Evolutionary conservation across 2,888 invertebrate genomes (phyloP), one percentile per base, ranked within the genome.

Genomic region (Tanypteryx hageni): DNA sequence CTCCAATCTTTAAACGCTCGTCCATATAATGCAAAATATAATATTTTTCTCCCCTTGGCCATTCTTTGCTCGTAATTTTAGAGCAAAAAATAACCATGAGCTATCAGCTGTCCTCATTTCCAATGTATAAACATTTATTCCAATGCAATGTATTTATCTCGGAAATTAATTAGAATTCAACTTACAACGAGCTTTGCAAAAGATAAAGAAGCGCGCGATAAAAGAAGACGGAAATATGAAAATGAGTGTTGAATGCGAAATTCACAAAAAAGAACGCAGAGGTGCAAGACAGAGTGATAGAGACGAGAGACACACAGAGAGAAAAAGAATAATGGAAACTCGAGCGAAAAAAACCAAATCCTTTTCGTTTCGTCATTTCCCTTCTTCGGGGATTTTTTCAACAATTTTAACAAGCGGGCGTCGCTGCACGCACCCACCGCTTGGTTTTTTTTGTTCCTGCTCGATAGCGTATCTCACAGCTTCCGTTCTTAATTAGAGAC

Each of bases 401-500:
- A 89, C 44, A 44, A 18, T 64, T 64, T 89, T 89, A 89, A 89
- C 64, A 44, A 89, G 64, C 18, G 27, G 64, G 27, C 8, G 61
- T 64, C 22, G 61, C 44, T n/a, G 64, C 18, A 89, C 64, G 64
- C 64, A 9, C n/a, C 31, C 64, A 27, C 61, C 89, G 18, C 64
- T 61, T 31, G 44, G 89, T 64, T 89, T 89, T 76, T 89, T 76
- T 89, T 89, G 61, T 89, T 16, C 44, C 89, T 61, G 61, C 31
- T 89, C 89, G 64, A 89, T 89, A 64, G 44, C 89, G 89, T 64
- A 89, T 89, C 89, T 89, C 89, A 89, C 89, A 64, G 89, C 31
- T 64, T 89, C 89, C 31, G 44, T 89, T 61, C 89, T 89, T 89
- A 89, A 89, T 89, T 61, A 64, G 89, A 31, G 89, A 89, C 89